Evolutionary conservation across 2,888 invertebrate species (phyloP), one percentile per base, ranked within the genome.

Genomic region (Punctoribates punctum): DNA sequence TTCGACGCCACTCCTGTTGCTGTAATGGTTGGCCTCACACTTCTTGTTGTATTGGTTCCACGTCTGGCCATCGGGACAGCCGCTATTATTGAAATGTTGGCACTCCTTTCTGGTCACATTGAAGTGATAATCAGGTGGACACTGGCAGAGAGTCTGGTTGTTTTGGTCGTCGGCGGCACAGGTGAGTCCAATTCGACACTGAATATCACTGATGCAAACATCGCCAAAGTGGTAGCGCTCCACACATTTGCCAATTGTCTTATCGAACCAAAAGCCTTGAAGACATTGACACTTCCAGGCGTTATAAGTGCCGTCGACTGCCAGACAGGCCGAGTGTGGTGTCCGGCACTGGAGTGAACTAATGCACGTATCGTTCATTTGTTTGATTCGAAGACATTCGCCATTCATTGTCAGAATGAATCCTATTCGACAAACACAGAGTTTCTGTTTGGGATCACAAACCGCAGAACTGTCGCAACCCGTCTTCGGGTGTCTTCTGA

Each of bases 11-110:
- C 60, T 57, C 34, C 38, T 42, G 13, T 57, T 42, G 42, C 60
- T 57, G 54, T 73, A 73, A 42, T 75, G 72, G 54, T 51, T 72
- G 54, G 72, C n/a, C 23, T 76, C 76, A 42, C 76, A 76, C 17
- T 38, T 34, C 15, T 62, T 34, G 25, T 48, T 46, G 27, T 76
- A 25, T 65, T 76, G 34, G 54, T 76, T 76, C 76, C 76, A 76
- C 5, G 54, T 34, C 34, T 73, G 73, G 25, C 76, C 73, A 27
- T 34, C 48, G 27, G 76, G 76, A 76, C 76, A 76, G 15, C 76
- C 73, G n/a, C 57, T 72, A n/a, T 72, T 72, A 9, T 48, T 72
- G 13, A 72, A 42, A 48, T 72, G 72, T 25, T 72, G 72, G 72
- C 72, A 72, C 1, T 72, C 23, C 11, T 72, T 72, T 23, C 25